phyloP scores from a whole-genome alignment of 2,113 vertebrate genomes.

The Myanophis thanlyinensis region DNA sequence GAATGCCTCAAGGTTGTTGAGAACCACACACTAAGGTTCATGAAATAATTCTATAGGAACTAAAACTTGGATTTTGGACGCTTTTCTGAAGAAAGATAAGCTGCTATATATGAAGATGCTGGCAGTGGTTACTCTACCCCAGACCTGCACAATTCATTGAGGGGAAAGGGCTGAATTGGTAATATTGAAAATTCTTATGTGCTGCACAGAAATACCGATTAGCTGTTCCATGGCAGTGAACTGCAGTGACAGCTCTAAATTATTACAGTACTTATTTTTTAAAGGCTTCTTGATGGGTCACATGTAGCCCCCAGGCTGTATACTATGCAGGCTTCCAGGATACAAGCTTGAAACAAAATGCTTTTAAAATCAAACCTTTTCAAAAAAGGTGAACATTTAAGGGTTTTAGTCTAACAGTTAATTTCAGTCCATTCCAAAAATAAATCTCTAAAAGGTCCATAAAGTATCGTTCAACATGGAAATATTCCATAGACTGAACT shows the following conservation, averaged over 20 bases:
- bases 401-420: neutral
- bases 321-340: neutral
- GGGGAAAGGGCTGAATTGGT: neutral
- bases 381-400: neutral
- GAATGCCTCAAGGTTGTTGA: neutral
- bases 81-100: neutral
- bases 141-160: neutral
- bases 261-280: neutral
- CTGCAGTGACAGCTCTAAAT: neutral
- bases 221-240: neutral
- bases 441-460: neutral
- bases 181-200: neutral
- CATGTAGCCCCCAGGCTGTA: neutral
- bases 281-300: neutral
- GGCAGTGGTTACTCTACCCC: neutral
- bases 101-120: neutral
- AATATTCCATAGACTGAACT: neutral
- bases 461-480: neutral
- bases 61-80: neutral
- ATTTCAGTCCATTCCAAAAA: neutral
- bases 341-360: neutral
- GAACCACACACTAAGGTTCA: neutral
- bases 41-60: neutral
- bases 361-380: neutral
- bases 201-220: neutral